Evolutionary conservation across 2,797 vertebrate species (phyloP), one percentile per base, ranked within the genome.

Genomic region (Platalea minor): DNA sequence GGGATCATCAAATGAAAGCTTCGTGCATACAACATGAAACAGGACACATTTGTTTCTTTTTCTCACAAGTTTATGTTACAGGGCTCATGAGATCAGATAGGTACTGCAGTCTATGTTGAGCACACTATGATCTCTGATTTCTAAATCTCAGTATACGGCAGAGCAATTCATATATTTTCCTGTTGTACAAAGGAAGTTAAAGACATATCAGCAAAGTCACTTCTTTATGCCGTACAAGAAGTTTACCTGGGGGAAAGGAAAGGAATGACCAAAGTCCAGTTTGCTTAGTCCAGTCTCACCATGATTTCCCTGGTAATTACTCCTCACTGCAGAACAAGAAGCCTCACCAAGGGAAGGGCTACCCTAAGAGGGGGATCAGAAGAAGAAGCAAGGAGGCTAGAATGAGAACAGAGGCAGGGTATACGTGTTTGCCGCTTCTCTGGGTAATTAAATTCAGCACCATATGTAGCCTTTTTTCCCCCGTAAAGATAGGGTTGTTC

Each of bases 391-490:
- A 53, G 17, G 28, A 26, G 7, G 1, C 3, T 29, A 53, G 39
- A 81, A 67, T 19, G 10, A 45, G 19, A 77, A 39, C 60, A 77
- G 69, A 90, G 26, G 21, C 7, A 33, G 1, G 3, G 7, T 53
- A 16, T 15, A 65, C 9, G 17, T 23, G 5, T 54, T 95, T 68
- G 6, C 5, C 8, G 31, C 9, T 73, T 78, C 65, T 76, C 20
- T 45, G 10, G 2, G 4, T 53, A 82, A 57, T 67, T 67, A 41
- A 56, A 74, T 56, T 92, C 60, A 73, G 5, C n/a, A 45, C 13
- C 0, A 0, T 18, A 50, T 26, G 5, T 14, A 29, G 2, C 2
- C 1, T 13, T 77, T 68, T n/a, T 15, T 15, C 2, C 14, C 26
- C 9, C 4, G 2, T 33, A 6, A 56, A 33, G 9, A 57, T 15